Conservation (phyloP, 1,140 invertebrate genomes). For the Leptopilina clavipes region DNA sequence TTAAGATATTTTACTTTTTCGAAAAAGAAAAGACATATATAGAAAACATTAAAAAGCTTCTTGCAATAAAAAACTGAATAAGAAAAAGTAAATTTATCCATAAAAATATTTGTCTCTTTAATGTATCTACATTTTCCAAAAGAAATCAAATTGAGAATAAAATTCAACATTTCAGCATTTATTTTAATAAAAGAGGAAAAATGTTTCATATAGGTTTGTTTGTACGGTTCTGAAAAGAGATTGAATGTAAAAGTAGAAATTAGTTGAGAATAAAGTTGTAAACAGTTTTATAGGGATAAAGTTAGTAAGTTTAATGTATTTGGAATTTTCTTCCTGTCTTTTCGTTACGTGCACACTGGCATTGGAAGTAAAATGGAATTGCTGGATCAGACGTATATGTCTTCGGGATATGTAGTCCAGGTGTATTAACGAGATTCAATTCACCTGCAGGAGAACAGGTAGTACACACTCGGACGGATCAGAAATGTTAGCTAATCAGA, state of each 20-base stretch:
- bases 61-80: too few relatives aligned
- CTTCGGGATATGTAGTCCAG: not conserved
- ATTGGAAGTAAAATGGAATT: not conserved
- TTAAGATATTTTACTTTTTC: too few relatives aligned
- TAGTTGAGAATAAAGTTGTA: not conserved
- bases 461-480: conserved; percentile 7
- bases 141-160: too few relatives aligned
- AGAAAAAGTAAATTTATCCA: too few relatives aligned
- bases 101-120: too few relatives aligned
- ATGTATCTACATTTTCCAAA: too few relatives aligned
- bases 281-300: not conserved
- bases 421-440: conserved; percentile 29
- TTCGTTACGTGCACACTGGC: not conserved
- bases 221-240: too few relatives aligned
- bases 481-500: conserved; percentile 18
- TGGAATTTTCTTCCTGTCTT: not conserved
- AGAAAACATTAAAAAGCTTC: too few relatives aligned
- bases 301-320: not conserved
- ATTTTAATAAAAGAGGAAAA: too few relatives aligned
- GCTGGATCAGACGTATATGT: not conserved
- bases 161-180: too few relatives aligned
- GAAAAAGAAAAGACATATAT: too few relatives aligned
- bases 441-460: not conserved
- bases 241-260: not conserved
- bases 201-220: too few relatives aligned